Conservation (phyloP, 1,140 invertebrate genomes). For the Gryon sp. region DNA sequence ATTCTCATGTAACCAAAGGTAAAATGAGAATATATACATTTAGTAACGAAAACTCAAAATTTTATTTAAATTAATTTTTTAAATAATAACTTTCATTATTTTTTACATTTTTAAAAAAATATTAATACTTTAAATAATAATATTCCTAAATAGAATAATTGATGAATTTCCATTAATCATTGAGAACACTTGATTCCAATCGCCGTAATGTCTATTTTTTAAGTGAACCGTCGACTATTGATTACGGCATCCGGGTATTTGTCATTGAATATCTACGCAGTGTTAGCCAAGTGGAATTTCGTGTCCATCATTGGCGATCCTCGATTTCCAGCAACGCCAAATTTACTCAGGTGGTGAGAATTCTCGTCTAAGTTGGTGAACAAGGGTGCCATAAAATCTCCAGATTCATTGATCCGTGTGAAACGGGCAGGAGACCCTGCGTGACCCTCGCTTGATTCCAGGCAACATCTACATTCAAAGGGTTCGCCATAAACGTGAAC, state of each 20-base stretch:
- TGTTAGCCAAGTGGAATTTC: slow-evolving; percentile 58
- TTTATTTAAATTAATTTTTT: too few species aligned
- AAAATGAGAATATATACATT: too few species aligned
- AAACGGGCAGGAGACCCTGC: slow-evolving; percentile 13
- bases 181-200: too few species aligned
- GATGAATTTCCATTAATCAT: not conserved
- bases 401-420: slow-evolving; percentile 56
- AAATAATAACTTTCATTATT: too few species aligned
- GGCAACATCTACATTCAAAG: slow-evolving; percentile 53
- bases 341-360: slow-evolving; percentile 62
- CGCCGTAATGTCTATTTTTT: too few species aligned
- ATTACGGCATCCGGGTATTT: slow-evolving; percentile 29
- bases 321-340: slow-evolving; percentile 32
- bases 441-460: slow-evolving; percentile 49
- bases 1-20: too few species aligned
- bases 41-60: too few species aligned
- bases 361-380: slow-evolving; percentile 42
- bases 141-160: too few species aligned
- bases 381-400: slow-evolving; percentile 57
- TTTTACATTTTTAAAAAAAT: too few species aligned
- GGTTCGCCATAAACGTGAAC: slow-evolving; percentile 55
- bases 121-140: too few species aligned
- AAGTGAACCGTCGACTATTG: too few species aligned
- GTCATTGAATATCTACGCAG: slow-evolving; percentile 40
- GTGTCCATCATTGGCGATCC: slow-evolving; percentile 55